Evolutionary conservation across 2,888 invertebrate genomes (phyloP), one percentile per base, ranked within the genome.

Genomic region (Amblyjoppa fuscipennis): DNA sequence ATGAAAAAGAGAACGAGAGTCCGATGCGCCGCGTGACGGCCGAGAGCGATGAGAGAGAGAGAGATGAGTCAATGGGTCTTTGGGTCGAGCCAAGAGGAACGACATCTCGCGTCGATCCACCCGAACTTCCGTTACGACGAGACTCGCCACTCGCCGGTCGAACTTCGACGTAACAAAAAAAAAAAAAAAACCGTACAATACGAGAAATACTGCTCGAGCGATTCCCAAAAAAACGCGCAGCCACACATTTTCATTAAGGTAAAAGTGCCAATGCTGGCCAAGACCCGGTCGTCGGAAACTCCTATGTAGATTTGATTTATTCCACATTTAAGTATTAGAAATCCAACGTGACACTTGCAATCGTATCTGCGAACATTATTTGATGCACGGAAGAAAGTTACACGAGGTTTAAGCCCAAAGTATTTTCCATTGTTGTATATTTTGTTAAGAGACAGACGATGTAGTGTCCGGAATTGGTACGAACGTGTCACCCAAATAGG

Each of bases 51-150:
- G 68, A 34, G 41, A 59, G 20, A 20, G 20, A 20, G 20, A 20
- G 53, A 69, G 83, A 83, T 83, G 83, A 83, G 78, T 83, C 83
- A 83, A 83, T 83, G 79, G 83, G 79, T 79, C 74, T 83, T 28
- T 79, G 74, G 74, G 79, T 79, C 79, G 79, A 51, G 45, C 68
- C 69, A 59, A 68, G 73, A 79, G 69, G 71, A 74, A 69, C 59
- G 64, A 56, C 61, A 64, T 45, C 59, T 61, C 25, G 38, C 74
- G 41, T n/a, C 28, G 41, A 61, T 16, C n/a, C 31, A 13, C 53
- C n/a, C n/a, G 28, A 74, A 45, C 31, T 41, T 59, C 56, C 38
- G 41, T 41, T 59, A 41, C 56, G 25, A 25, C 7, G n/a, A 41
- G 25, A 25, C 41, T 64, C 31, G 64, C 51, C 38, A 25, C 41